A percentile compares a stretch with the other conserved stretches of the same genome.
These are phyloP conservation scores for Drosophila neocordata DNA, from an alignment of 1,140 invertebrate genomes.

Conservation along the genomic window DNA sequence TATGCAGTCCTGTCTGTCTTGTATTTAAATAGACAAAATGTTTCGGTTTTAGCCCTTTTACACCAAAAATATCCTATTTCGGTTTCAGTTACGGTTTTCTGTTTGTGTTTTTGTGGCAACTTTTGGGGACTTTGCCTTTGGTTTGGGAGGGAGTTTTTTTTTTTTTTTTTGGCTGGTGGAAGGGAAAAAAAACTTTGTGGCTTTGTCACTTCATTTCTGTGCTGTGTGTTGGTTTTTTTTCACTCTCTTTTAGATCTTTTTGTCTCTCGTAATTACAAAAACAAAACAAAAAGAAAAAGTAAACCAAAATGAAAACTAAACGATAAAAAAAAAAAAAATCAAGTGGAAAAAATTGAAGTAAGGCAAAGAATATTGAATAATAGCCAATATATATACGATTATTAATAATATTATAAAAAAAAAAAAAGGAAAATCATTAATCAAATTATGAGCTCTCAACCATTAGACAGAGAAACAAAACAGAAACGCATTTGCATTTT, in stretches of 20 bases:
- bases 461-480: constrained; percentile 27
- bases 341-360: constrained; percentile 20
- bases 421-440: constrained; percentile 44
- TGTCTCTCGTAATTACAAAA: constrained; percentile 1
- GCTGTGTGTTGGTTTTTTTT: constrained; percentile 10
- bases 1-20: background rate
- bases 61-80: background rate
- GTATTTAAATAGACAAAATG: constrained; percentile 37
- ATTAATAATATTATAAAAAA: constrained; percentile 13
- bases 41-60: constrained; percentile 43
- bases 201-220: constrained; percentile 69
- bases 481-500: constrained; percentile 44
- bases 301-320: constrained; percentile 14
- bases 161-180: constrained; percentile 38
- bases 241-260: background rate
- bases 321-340: constrained; percentile 10
- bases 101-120: constrained; percentile 10
- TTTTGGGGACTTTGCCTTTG: background rate
- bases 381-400: constrained; percentile 21
- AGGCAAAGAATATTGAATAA: constrained; percentile 28
- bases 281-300: constrained; percentile 22
- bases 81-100: constrained; percentile 2
- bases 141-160: constrained; percentile 6
- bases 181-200: constrained; percentile 57
- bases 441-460: constrained; percentile 48